Percentiles rank a stretch among this genome's conserved stretches.
Conservation (phyloP, 2,888 invertebrate species). For the Iphiclides podalirius region DNA sequence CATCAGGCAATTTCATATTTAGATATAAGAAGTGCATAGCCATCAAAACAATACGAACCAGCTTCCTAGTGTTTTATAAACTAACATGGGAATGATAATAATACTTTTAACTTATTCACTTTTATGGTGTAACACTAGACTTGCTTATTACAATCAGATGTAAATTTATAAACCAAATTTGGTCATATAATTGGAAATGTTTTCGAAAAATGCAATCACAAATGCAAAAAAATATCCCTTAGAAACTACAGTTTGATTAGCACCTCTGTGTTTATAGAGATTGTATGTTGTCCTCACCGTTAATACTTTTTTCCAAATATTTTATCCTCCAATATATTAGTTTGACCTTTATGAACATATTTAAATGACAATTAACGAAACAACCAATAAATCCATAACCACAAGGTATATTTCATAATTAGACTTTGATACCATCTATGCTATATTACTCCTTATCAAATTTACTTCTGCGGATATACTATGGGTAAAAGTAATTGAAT, state of each 20-base stretch:
- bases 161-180: constrained; percentile 9
- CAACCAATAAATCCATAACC: constrained; percentile 2
- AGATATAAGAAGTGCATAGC: constrained; percentile 41
- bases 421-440: too few species aligned
- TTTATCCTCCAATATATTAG: constrained; percentile 44
- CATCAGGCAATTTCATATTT: constrained; percentile 43
- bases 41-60: constrained; percentile 6
- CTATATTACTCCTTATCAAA: too few species aligned
- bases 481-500: too few species aligned
- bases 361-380: constrained; percentile 6
- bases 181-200: constrained; percentile 28
- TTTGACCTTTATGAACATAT: constrained; percentile 35
- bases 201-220: constrained; percentile 34
- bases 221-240: constrained; percentile 35
- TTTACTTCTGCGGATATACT: too few species aligned
- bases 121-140: not conserved
- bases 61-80: constrained; percentile 3
- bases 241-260: constrained; percentile 42
- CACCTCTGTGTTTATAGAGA: constrained; percentile 56
- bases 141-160: not conserved
- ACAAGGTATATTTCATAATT: not conserved
- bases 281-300: constrained; percentile 50
- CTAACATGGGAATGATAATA: constrained; percentile 37
- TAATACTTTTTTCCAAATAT: constrained; percentile 42
- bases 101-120: constrained; percentile 31